Base-by-base conservation (phyloP, 2,888 invertebrate species). In the Serripes groenlandicus region DNA sequence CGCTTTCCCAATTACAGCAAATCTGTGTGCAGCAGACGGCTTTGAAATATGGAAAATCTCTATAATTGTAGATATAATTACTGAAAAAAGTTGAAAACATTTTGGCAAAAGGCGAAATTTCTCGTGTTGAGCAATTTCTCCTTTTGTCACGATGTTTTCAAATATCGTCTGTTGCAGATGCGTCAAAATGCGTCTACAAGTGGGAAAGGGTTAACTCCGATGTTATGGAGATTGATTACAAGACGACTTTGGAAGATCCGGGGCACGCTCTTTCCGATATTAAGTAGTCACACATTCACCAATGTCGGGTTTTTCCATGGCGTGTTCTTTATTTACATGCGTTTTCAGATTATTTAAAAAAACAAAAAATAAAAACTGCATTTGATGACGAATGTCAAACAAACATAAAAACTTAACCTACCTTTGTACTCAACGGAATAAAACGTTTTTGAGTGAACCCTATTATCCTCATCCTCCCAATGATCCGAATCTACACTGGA, bases 401-500 rank as follows among this genome's bases (percentile, higher is more conserved):
- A n/a, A n/a, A n/a, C n/a, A n/a, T n/a, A n/a, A n/a, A n/a, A n/a
- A 21, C 49, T 49, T 23, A 5, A n/a, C 71, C 26, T 85, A 86
- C 86, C 86, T 83, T 73, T 62, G 58, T 83, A 77, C 58, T 86
- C 64, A 52, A 81, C 64, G 18, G 81, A 79, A 70, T 83, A 79
- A 68, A 83, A 79, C 32, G 73, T 81, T 68, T 78, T 81, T 60
- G 86, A 81, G 32, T 79, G 60, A 30, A 83, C 52, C 26, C 42
- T 74, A 30, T 74, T 76, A 11, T 78, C 76, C 15, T 79, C 85
- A 3, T 78, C 71, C 26, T 78, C 76, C 23, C 60, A 32, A 30
- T 76, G 56, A 15, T 74, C 76, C 30, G 5, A 52, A 37, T 66
- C 71, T 11, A 26, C 4, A 21, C 60, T 42, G 28, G 9, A 52